Percentiles rank a stretch among this genome's conserved stretches.
Evolutionary conservation across 2,113 vertebrate genomes (phyloP).

Genomic region (Sebastes schlegelii): DNA sequence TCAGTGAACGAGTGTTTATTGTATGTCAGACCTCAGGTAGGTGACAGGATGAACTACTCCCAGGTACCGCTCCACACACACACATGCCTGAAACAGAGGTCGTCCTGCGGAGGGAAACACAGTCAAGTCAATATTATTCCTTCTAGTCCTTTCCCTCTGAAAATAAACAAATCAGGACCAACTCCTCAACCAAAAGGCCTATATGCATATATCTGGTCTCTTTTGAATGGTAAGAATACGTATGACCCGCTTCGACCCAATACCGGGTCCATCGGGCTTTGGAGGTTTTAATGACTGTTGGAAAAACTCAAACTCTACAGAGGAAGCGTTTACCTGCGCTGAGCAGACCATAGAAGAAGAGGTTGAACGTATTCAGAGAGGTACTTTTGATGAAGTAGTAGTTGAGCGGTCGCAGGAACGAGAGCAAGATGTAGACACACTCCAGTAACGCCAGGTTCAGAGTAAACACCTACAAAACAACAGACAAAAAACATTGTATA

Average conservation of each 20-base stretch:
- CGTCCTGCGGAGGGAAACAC: neutral
- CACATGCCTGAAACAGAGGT: neutral
- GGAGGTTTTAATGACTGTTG: too few relatives aligned
- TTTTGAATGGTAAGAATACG: too few relatives aligned
- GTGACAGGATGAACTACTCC: constrained; percentile 1
- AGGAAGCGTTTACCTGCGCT: neutral
- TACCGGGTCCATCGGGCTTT: too few relatives aligned
- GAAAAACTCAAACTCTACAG: too few relatives aligned
- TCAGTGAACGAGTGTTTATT: too few relatives aligned
- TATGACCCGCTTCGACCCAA: too few relatives aligned
- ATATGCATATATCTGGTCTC: too few relatives aligned
- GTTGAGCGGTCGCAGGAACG: neutral
- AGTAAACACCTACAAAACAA: neutral
- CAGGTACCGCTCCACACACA: constrained; percentile 9
- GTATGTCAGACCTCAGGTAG: neutral
- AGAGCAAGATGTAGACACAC: neutral
- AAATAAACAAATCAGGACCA: too few relatives aligned
- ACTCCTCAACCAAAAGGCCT: too few relatives aligned
- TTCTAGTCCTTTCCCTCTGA: too few relatives aligned
- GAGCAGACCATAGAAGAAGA: constrained; percentile 1
- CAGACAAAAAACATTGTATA: neutral
- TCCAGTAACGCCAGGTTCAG: neutral
- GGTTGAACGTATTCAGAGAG: neutral
- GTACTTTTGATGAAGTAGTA: neutral
- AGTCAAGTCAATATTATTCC: too few relatives aligned